Evolutionary conservation across 2,888 invertebrate species (phyloP).

Genomic region (Diaphora mendica): DNA sequence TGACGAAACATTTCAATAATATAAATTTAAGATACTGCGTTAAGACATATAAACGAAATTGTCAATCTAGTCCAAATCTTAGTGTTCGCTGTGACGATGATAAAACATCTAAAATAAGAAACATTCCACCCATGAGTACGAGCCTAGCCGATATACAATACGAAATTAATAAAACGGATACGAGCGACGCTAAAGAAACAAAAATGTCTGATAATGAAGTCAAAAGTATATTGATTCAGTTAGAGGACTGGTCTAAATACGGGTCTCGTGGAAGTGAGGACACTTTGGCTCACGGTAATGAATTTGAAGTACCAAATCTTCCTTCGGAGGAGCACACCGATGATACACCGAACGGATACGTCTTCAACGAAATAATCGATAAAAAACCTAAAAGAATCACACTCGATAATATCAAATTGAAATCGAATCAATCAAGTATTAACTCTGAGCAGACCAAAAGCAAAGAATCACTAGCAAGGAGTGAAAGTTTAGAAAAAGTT

Average conservation of each 20-base stretch:
- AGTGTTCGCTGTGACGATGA: conserved; percentile 64
- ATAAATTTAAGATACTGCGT: conserved; percentile 79
- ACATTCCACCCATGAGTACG: conserved; percentile 70
- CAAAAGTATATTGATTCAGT: conserved; percentile 79
- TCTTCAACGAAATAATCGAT: conserved; percentile 84
- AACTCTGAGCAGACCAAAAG: conserved; percentile 61
- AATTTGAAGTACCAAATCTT: conserved; percentile 79
- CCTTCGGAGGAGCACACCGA: conserved; percentile 76
- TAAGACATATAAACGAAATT: conserved; percentile 77
- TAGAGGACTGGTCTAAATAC: conserved; percentile 82
- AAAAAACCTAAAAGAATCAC: conserved; percentile 82
- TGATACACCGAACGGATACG: conserved; percentile 60
- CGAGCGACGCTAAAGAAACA: conserved; percentile 65
- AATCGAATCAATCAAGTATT: conserved; percentile 67
- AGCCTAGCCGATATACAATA: conserved; percentile 79
- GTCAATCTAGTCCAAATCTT: conserved; percentile 82
- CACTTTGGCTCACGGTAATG: conserved; percentile 80
- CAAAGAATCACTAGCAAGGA: conserved; percentile 61
- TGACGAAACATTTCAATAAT: conserved; percentile 89
- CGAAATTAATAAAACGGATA: conserved; percentile 72
- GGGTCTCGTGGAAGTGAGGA: conserved; percentile 82
- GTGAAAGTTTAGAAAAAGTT: conserved; percentile 64
- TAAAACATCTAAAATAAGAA: conserved; percentile 56
- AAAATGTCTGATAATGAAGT: conserved; percentile 81
- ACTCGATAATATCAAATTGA: conserved; percentile 75